Percentiles rank a stretch among this genome's conserved stretches.
Conservation (phyloP, 2,888 invertebrate species). For the Glaucopsyche alexis region DNA sequence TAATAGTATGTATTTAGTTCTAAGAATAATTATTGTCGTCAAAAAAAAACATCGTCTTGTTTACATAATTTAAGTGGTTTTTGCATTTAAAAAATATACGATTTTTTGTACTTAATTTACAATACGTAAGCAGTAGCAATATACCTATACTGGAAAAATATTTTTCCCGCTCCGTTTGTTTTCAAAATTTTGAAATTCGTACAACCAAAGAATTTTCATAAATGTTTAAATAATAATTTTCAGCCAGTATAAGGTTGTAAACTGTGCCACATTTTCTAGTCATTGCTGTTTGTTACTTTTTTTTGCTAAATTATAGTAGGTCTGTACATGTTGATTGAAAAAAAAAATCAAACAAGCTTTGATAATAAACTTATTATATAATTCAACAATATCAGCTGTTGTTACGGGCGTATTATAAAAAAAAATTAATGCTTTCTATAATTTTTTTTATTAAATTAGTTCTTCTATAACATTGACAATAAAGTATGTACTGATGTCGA, state of each 20-base stretch:
- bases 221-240: neutral
- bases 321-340: too few species aligned
- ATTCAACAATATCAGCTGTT: too few species aligned
- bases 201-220: neutral
- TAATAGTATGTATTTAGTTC: neutral
- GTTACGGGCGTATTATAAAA: too few species aligned
- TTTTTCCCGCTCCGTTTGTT: neutral
- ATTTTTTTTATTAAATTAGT: neutral
- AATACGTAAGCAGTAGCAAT: neutral
- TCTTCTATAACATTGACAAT: neutral
- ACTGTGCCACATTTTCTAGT: constrained; percentile 11
- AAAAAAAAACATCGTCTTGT: neutral
- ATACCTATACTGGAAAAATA: neutral
- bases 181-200: neutral
- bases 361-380: too few species aligned
- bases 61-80: neutral
- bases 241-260: neutral
- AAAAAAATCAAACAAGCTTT: too few species aligned
- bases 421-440: too few species aligned
- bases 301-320: too few species aligned
- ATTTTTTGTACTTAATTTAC: neutral
- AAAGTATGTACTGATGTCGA: neutral
- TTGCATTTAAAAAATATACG: neutral
- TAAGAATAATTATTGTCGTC: too few species aligned
- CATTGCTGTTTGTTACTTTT: neutral